These are phyloP conservation scores for Coecobrya sp. DNA, from an alignment of 2,888 invertebrate genomes.

Conservation along the genomic window DNA sequence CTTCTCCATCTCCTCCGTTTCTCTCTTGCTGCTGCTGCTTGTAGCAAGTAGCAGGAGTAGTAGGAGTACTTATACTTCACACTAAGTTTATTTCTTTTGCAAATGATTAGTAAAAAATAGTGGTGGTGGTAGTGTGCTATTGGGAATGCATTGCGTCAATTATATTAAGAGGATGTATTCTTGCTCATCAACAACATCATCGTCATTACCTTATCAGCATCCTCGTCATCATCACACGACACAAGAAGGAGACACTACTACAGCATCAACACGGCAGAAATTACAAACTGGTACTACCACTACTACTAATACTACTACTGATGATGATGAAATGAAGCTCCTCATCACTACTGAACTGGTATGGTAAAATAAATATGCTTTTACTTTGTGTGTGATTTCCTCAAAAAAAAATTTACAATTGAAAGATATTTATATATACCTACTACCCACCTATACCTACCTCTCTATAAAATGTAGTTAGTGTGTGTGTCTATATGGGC, in stretches of 20 bases:
- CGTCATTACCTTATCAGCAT: neutral
- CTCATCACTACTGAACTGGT: neutral
- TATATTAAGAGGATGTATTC: slow-evolving; percentile 20
- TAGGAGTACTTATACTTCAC: neutral
- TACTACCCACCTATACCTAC: no score
- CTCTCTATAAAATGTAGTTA: no score
- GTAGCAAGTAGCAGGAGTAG: neutral
- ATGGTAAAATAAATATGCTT: slow-evolving; percentile 16
- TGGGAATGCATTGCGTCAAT: slow-evolving; percentile 29
- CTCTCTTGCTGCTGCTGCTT: neutral
- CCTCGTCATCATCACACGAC: slow-evolving; percentile 28
- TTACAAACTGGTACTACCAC: slow-evolving; percentile 3
- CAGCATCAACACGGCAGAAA: neutral
- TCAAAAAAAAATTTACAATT: neutral
- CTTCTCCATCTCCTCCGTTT: neutral
- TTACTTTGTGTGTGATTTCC: slow-evolving; percentile 25
- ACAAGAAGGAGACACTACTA: neutral
- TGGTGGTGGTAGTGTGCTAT: slow-evolving; percentile 17
- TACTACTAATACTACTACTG: neutral
- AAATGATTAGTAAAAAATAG: neutral
- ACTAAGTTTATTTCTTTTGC: neutral
- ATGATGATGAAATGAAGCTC: slow-evolving; percentile 21
- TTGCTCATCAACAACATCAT: slow-evolving; percentile 30
- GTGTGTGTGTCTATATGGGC: no score
- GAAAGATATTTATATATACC: no score